Percentiles rank a stretch among this genome's conserved stretches.
Conservation (phyloP, 2,113 vertebrate species). For the Conger conger region DNA sequence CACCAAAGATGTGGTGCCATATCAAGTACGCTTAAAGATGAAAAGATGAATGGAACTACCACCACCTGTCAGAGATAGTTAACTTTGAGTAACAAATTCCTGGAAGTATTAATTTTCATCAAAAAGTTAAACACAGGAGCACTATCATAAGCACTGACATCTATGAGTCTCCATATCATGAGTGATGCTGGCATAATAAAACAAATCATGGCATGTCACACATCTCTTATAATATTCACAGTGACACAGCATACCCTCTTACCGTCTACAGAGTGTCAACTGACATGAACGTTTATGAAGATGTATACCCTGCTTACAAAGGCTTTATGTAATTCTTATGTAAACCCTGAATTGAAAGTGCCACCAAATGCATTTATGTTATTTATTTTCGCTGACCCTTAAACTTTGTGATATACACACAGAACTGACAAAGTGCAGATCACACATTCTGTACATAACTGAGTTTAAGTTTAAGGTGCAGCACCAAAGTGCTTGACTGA, state of each 20-base stretch:
- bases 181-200: not conserved
- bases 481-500: not conserved
- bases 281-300: not conserved
- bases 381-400: not conserved
- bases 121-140: too few species aligned
- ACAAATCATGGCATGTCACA: not conserved
- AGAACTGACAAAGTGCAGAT: not conserved
- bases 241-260: not conserved
- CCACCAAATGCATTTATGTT: not conserved
- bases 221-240: not conserved
- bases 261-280: not conserved
- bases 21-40: too few species aligned
- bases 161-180: not conserved
- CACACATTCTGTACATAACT: not conserved
- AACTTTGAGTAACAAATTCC: too few species aligned
- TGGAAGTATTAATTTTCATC: too few species aligned
- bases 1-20: too few species aligned
- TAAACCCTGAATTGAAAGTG: not conserved
- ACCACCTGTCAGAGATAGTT: too few species aligned
- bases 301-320: not conserved
- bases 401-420: not conserved
- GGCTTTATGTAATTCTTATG: not conserved
- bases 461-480: not conserved
- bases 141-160: too few species aligned
- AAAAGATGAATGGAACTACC: too few species aligned